Evolutionary conservation across 2,113 vertebrate genomes (phyloP), one percentile per base, ranked within the genome.

Genomic region (Atrichornis clamosus): DNA sequence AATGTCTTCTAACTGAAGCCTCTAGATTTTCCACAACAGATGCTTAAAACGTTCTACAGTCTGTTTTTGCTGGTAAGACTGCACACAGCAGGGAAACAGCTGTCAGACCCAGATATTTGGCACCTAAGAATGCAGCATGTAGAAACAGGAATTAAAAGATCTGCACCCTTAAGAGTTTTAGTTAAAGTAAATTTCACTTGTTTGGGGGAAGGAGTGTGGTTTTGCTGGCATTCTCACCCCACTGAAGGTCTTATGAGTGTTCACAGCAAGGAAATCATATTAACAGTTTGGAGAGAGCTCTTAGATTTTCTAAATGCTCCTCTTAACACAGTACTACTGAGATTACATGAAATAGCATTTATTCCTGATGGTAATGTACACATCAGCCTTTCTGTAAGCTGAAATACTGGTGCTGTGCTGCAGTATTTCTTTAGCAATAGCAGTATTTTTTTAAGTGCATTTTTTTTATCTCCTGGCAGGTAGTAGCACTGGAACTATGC

Each of bases 391-490:
- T 84, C 41, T 58, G 23, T 24, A 83, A 84, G 7, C 26, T 62
- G 63, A 87, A 85, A 83, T 77, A 90, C 19, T 55, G 24, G 13
- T 55, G 60, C 18, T 74, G 30, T 59, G 35, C 46, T 86, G 39
- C 67, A 59, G 11, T 42, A 27, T 62, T 93, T 64, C 60, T 88
- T 90, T 79, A 90, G 83, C 41, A 90, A 64, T 1, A 63, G 67
- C 46, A 74, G 11, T 27, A 75, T 35, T 56, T 89, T 84, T 86
- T 69, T 0, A 89, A 92, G 30, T 55, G 33, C n/a, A 33, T 77
- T 80, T 83, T 83, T 78, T 83, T 90, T 74, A 83, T 81, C 88
- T 67, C 21, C 79, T 90, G 82, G 68, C 52, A 93, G 88, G 55
- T 65, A 88, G 56, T 53, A 90, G 70, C 32, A 33, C 15, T 68